phyloP scores from a whole-genome alignment of 2,888 invertebrate genomes.

The Lasioglossum morio region DNA sequence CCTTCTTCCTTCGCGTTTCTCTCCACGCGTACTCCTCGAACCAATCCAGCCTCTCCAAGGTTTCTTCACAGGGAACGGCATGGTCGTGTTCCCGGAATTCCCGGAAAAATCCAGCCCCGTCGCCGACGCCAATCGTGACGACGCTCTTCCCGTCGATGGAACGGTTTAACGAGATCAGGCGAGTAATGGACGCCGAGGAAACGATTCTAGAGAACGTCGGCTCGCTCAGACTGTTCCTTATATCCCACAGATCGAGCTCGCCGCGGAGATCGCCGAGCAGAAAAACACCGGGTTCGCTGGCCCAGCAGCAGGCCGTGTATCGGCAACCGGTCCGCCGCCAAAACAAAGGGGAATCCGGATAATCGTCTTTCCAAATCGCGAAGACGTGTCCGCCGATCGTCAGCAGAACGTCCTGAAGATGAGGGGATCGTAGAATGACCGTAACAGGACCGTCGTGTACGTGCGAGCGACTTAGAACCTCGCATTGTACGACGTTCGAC shows the following conservation, averaged over 20 bases:
- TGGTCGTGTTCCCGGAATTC: constrained; percentile 86
- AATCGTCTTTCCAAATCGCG: constrained; percentile 90
- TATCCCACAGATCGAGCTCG: constrained; percentile 92
- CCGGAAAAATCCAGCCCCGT: constrained; percentile 82
- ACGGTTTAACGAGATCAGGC: constrained; percentile 54
- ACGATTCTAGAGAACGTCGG: constrained; percentile 88
- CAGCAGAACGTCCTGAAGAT: constrained; percentile 88
- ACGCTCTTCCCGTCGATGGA: not conserved
- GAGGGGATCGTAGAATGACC: constrained; percentile 88
- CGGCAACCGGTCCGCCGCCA: constrained; percentile 87
- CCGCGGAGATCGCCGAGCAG: constrained; percentile 90
- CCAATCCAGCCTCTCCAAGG: constrained; percentile 75
- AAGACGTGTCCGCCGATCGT: constrained; percentile 91
- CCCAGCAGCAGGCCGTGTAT: constrained; percentile 90
- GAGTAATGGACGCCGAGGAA: constrained; percentile 84
- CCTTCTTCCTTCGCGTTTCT: constrained; percentile 75
- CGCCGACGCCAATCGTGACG: constrained; percentile 87
- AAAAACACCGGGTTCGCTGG: constrained; percentile 90
- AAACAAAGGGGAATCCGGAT: constrained; percentile 87
- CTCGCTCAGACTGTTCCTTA: constrained; percentile 88
- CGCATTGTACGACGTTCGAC: constrained; percentile 86
- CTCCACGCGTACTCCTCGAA: constrained; percentile 76
- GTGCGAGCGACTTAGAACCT: constrained; percentile 80
- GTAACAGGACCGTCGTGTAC: constrained; percentile 91
- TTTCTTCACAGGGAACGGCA: constrained; percentile 73